Percentiles rank a stretch among this genome's conserved stretches.
phyloP scores from a whole-genome alignment of 2,888 invertebrate genomes.

The Erebia aethiops region DNA sequence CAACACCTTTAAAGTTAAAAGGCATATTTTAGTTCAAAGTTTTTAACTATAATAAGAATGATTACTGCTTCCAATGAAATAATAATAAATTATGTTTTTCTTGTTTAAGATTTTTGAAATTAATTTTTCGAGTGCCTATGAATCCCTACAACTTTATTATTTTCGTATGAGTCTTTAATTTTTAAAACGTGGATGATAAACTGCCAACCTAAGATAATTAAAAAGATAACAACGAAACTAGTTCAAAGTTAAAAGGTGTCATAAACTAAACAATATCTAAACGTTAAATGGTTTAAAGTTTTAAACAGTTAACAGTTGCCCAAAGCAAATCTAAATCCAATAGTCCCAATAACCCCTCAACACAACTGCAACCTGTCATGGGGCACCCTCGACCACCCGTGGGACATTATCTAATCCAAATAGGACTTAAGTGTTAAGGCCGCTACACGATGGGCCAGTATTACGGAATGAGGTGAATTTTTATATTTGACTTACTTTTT shows the following conservation, averaged over 20 bases:
- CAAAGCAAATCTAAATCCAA: slow-evolving; percentile 28
- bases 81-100: too few relatives aligned
- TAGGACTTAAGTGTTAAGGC: slow-evolving; percentile 11
- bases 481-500: too few relatives aligned
- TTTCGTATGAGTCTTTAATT: too few relatives aligned
- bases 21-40: background rate
- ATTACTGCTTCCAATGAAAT: too few relatives aligned
- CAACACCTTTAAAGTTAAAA: slow-evolving; percentile 16
- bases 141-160: too few relatives aligned
- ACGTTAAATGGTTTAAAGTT: slow-evolving; percentile 15
- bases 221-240: background rate
- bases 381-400: slow-evolving; percentile 66
- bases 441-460: slow-evolving; percentile 8
- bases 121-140: too few relatives aligned
- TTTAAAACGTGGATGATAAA: too few relatives aligned
- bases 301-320: slow-evolving; percentile 26
- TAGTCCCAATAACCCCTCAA: slow-evolving; percentile 49
- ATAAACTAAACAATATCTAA: slow-evolving; percentile 15
- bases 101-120: too few relatives aligned
- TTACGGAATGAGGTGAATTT: background rate
- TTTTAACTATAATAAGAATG: too few relatives aligned
- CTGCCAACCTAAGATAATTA: too few relatives aligned
- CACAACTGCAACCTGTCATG: slow-evolving; percentile 59
- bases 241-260: slow-evolving; percentile 5
- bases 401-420: slow-evolving; percentile 60